A percentile compares a stretch with the other conserved stretches of the same genome.
Evolutionary conservation across 1,140 invertebrate species (phyloP).

Genomic region (Acromyrmex charruanus): DNA sequence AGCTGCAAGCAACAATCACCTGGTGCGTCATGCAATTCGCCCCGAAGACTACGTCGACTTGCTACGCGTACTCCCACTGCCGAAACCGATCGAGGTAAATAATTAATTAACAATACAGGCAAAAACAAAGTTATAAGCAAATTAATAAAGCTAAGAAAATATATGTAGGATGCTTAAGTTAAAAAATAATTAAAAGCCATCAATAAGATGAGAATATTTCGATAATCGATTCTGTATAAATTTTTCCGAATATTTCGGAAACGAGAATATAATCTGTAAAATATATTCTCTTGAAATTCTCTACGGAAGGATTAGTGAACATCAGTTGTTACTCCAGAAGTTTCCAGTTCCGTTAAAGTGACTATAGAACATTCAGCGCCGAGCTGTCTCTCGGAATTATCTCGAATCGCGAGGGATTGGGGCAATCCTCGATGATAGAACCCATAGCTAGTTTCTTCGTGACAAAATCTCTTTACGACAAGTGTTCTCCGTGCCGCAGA

Average conservation of each 20-base stretch:
- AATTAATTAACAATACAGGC: neutral
- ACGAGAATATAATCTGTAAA: neutral
- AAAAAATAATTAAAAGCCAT: conserved; percentile 7
- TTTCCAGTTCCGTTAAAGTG: conserved; percentile 18
- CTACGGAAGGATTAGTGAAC: neutral
- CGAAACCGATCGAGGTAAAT: conserved; percentile 80
- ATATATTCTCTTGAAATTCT: conserved; percentile 5
- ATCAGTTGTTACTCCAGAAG: neutral
- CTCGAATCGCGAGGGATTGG: conserved; percentile 1
- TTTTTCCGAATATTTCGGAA: neutral
- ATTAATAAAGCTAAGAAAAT: neutral
- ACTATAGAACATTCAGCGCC: neutral
- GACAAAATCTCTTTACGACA: conserved; percentile 30
- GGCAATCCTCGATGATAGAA: conserved; percentile 4
- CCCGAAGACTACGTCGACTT: conserved; percentile 87
- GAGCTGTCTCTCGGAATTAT: conserved; percentile 38
- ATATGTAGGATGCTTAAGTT: neutral
- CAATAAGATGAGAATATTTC: neutral
- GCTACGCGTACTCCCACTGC: conserved; percentile 82
- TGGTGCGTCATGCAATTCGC: conserved; percentile 87
- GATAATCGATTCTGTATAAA: neutral
- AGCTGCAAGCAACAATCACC: conserved; percentile 87
- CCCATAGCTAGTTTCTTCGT: neutral
- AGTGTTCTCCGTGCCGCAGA: conserved; percentile 39
- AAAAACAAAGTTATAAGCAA: neutral